phyloP scores from a whole-genome alignment of 2,888 invertebrate genomes.

The Epinotia demarniana region DNA sequence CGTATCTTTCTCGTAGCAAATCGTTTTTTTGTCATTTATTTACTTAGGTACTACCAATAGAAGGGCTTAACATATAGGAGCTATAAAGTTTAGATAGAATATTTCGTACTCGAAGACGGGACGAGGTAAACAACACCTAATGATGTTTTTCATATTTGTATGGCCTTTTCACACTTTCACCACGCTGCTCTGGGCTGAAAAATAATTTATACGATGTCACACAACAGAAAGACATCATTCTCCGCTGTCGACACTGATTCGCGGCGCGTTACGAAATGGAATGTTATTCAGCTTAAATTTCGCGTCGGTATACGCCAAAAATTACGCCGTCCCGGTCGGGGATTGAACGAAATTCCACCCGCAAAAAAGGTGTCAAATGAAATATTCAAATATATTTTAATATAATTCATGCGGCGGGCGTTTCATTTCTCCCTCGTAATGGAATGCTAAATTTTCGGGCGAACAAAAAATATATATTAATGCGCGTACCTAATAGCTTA shows the following conservation, averaged over 20 bases:
- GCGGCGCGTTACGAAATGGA: slow-evolving; percentile 81
- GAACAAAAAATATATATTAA: slow-evolving; percentile 85
- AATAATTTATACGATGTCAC: slow-evolving; percentile 64
- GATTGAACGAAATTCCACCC: slow-evolving; percentile 83
- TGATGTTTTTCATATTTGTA: not conserved
- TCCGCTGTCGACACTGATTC: slow-evolving; percentile 75
- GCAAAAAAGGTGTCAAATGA: slow-evolving; percentile 85
- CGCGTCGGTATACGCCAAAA: slow-evolving; percentile 80
- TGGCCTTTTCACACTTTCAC: slow-evolving; percentile 15
- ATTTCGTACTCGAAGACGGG: no score
- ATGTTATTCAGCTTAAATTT: slow-evolving; percentile 82
- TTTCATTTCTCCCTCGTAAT: slow-evolving; percentile 85
- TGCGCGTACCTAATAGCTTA: slow-evolving; percentile 85
- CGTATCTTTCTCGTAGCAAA: no score
- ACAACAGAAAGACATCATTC: slow-evolving; percentile 45
- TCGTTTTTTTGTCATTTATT: no score
- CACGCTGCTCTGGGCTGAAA: slow-evolving; percentile 55
- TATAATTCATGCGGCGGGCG: slow-evolving; percentile 85
- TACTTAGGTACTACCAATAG: no score
- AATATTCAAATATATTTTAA: slow-evolving; percentile 86
- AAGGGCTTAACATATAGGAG: no score
- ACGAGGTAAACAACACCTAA: not conserved
- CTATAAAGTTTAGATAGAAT: not conserved
- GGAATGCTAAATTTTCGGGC: slow-evolving; percentile 85
- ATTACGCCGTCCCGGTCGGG: slow-evolving; percentile 77